Evolutionary conservation across 1,140 invertebrate species (phyloP), one percentile per base, ranked within the genome.

Genomic region (Ectropis grisescens): DNA sequence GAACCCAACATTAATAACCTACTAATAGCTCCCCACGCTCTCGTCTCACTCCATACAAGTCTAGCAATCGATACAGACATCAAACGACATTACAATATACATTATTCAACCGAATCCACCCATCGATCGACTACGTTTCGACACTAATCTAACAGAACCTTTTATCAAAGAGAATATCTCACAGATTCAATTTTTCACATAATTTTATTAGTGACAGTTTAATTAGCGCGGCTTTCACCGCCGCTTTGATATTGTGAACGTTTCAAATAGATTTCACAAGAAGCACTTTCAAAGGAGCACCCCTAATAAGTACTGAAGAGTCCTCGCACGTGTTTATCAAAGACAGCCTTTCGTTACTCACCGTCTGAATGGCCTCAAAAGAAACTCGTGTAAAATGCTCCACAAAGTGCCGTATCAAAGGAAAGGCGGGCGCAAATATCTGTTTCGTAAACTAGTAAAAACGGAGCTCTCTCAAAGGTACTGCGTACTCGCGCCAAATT

Each of bases 321-420:
- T 78, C 72, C 76, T 76, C 72, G 76, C 74, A 81, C 76, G 76
- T 81, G 76, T 81, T 81, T 79, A 81, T 79, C 72, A 81, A 79
- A 81, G 76, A 78, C 76, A 78, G 72, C 76, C 76, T 81, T 80
- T 78, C 76, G 72, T 81, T 81, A 78, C 74, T 78, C 71, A 81
- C 70, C 72, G 76, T 81, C 70, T 81, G 76, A 81, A 81, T 78
- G 70, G 72, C 61, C 70, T 81, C 75, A 81, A 81, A 81, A 78
- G 72, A 78, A 78, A 78, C 76, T 78, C 72, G 72, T 76, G 76
- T 81, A 81, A 81, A 81, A 81, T 68, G 71, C 68, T 78, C 65
- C 65, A 72, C 72, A 78, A 81, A 78, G 72, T 78, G 72, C 72
- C 69, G 72, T 74, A 74, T 78, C 69, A 78, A 81, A 78, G 76